phyloP scores from a whole-genome alignment of 2,888 invertebrate genomes.

The Eledone cirrhosa region DNA sequence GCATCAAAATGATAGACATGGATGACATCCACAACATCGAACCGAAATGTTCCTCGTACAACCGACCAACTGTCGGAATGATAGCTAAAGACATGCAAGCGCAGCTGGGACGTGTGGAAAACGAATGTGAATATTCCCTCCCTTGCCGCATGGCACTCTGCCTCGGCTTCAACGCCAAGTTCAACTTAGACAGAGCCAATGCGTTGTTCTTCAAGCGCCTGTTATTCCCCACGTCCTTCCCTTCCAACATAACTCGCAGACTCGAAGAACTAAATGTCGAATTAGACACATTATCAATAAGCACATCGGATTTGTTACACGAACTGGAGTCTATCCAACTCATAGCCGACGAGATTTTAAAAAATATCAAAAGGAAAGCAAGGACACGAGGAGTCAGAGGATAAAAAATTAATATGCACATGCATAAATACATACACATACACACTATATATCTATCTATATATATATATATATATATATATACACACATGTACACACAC shows the following conservation, averaged over 20 bases:
- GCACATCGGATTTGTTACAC: conserved; percentile 34
- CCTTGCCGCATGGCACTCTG: conserved; percentile 52
- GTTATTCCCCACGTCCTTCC: conserved; percentile 52
- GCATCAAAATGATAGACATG: conserved; percentile 61
- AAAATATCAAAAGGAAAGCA: conserved; percentile 1
- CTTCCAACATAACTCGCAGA: conserved; percentile 39
- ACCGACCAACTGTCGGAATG: conserved; percentile 33
- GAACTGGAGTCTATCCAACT: conserved; percentile 12
- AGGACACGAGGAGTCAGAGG: conserved; percentile 1
- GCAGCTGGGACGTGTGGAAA: conserved; percentile 23
- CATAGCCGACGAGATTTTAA: conserved; percentile 19
- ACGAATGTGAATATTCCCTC: conserved; percentile 43
- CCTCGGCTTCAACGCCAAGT: conserved; percentile 58
- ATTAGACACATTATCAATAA: conserved; percentile 37
- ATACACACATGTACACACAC: neutral
- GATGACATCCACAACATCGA: conserved; percentile 62
- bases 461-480: neutral
- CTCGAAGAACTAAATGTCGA: conserved; percentile 37
- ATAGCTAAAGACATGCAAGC: conserved; percentile 29
- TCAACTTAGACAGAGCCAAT: conserved; percentile 56
- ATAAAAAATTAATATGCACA: neutral
- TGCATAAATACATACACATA: neutral
- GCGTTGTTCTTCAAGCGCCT: conserved; percentile 51
- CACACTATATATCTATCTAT: neutral
- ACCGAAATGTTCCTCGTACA: conserved; percentile 48